These are phyloP conservation scores for Zoanthus solanderi DNA, from an alignment of 92 coral and sea anemone genomes.

Conservation along the genomic window DNA sequence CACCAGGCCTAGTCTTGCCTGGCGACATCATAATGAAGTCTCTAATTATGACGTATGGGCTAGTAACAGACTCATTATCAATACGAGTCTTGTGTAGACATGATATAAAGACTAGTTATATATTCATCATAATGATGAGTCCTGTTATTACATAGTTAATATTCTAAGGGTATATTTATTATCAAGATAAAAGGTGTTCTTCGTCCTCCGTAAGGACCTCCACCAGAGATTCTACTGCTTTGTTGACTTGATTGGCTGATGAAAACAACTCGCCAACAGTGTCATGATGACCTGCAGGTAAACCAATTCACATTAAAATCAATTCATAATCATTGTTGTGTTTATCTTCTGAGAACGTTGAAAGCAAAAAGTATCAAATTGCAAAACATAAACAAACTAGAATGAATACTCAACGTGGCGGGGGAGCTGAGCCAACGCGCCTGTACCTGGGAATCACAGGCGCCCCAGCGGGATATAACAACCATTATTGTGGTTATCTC, in stretches of 20 bases:
- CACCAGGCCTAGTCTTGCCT: too few species aligned
- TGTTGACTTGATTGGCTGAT: slow-evolving; percentile 88
- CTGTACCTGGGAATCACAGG: too few species aligned
- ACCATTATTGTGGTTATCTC: too few species aligned
- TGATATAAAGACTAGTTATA: not conserved
- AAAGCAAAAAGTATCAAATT: too few species aligned
- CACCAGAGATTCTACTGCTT: slow-evolving; percentile 86
- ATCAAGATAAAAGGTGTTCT: slow-evolving; percentile 22
- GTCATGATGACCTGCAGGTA: slow-evolving; percentile 51
- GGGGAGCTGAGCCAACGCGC: too few species aligned
- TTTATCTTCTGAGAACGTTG: too few species aligned
- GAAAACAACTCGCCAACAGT: slow-evolving; percentile 85
- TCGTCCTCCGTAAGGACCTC: slow-evolving; percentile 76
- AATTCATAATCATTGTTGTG: not conserved
- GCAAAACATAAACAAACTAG: too few species aligned
- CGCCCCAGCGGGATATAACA: too few species aligned
- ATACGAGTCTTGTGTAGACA: not conserved
- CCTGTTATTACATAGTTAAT: not conserved
- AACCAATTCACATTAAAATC: not conserved
- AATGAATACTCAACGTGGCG: too few species aligned
- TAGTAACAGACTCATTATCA: not conserved
- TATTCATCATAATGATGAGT: not conserved
- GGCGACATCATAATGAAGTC: too few species aligned
- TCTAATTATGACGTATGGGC: not conserved
- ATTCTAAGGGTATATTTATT: not conserved